These are phyloP conservation scores for Conger conger DNA, from an alignment of 2,113 vertebrate species.

Conservation along the genomic window DNA sequence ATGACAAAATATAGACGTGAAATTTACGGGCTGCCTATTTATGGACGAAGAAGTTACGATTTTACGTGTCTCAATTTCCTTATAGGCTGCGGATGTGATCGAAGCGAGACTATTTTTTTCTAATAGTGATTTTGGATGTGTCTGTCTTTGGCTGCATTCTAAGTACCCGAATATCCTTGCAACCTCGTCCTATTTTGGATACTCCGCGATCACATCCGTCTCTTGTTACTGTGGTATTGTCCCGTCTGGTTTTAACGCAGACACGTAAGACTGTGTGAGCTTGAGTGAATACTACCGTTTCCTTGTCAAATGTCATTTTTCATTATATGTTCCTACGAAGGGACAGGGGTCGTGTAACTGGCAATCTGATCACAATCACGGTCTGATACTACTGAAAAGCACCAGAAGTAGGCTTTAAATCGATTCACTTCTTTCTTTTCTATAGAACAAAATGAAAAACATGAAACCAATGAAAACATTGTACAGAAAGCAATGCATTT, in stretches of 20 bases:
- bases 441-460: background rate
- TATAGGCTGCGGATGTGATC: no score
- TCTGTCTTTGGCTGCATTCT: no score
- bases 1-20: no score
- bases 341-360: background rate
- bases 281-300: background rate
- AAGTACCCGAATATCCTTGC: no score
- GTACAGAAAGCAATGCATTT: background rate
- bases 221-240: background rate
- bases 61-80: no score
- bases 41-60: no score
- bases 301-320: conserved; percentile 20
- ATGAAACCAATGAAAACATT: no score
- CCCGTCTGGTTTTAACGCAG: background rate
- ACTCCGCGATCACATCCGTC: no score
- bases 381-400: background rate
- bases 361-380: background rate
- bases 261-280: background rate
- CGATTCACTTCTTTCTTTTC: background rate
- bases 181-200: no score
- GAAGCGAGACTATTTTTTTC: no score
- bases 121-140: no score
- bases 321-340: background rate
- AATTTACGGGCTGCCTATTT: no score
- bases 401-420: background rate